A percentile compares a stretch with the other conserved stretches of the same genome.
Evolutionary conservation across 2,888 invertebrate species (phyloP).

Genomic region (Drosophila nigricruria): DNA sequence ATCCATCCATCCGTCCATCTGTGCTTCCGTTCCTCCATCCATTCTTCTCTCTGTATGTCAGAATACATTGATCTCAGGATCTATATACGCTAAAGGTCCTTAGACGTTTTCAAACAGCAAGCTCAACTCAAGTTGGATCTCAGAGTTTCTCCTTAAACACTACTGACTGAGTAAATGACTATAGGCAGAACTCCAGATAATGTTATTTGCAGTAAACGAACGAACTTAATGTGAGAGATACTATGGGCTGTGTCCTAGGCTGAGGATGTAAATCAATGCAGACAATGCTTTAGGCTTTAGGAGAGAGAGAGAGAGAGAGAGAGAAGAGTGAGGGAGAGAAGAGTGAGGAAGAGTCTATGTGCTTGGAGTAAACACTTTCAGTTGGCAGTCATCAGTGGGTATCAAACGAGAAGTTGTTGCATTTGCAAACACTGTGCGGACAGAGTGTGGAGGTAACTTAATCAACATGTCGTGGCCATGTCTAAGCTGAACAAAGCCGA

Average conservation of each 20-base stretch:
- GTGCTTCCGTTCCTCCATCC: too few species aligned
- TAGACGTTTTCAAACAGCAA: too few species aligned
- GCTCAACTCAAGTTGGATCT: too few species aligned
- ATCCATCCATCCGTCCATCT: too few species aligned
- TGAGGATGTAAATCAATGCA: neutral
- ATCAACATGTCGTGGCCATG: conserved; percentile 77
- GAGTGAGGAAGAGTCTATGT: neutral
- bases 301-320: neutral
- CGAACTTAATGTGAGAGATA: neutral
- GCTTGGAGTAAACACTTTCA: conserved; percentile 6
- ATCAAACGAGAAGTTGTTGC: conserved; percentile 6
- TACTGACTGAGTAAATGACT: too few species aligned
- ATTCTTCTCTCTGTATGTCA: too few species aligned
- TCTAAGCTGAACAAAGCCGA: conserved; percentile 68
- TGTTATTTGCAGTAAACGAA: too few species aligned
- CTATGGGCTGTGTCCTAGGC: neutral
- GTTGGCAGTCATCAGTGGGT: conserved; percentile 2
- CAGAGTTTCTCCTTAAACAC: too few species aligned
- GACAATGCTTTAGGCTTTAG: neutral
- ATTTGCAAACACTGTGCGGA: conserved; percentile 18
- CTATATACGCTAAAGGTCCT: too few species aligned
- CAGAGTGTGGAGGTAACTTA: conserved; percentile 51
- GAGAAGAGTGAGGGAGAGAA: neutral
- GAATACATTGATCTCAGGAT: too few species aligned
- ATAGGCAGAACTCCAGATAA: too few species aligned